Conservation (phyloP, 1,140 invertebrate genomes). For the Cepaea nemoralis region DNA sequence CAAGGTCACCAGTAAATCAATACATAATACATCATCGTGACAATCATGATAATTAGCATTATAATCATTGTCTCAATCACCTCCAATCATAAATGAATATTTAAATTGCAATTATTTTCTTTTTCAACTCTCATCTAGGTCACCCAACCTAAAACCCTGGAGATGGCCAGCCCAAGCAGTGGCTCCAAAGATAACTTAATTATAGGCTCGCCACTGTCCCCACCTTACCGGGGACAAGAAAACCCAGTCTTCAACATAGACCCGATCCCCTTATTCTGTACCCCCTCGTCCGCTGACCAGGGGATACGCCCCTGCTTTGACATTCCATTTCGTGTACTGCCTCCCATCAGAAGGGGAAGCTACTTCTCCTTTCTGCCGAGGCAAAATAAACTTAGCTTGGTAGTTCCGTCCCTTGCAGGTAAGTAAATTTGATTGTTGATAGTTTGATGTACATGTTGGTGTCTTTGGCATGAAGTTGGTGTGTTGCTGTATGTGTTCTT, state of each 20-base stretch:
- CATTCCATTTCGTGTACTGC: slow-evolving; percentile 19
- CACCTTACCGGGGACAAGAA: slow-evolving; percentile 1
- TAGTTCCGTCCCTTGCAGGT: slow-evolving; percentile 1
- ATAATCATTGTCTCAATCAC: too few species aligned
- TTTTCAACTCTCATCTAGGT: too few species aligned
- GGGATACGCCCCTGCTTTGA: neutral
- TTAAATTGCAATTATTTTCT: too few species aligned
- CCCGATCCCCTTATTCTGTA: neutral
- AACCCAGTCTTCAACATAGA: slow-evolving; percentile 24
- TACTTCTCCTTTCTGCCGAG: slow-evolving; percentile 24
- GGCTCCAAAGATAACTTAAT: slow-evolving; percentile 21
- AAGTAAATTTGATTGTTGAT: too few species aligned
- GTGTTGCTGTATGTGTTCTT: too few species aligned
- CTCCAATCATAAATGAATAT: too few species aligned
- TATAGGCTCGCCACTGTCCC: neutral
- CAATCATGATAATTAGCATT: too few species aligned
- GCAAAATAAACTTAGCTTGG: neutral
- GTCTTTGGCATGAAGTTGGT: too few species aligned
- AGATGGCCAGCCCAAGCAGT: neutral
- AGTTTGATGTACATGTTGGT: too few species aligned
- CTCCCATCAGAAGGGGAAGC: slow-evolving; percentile 14
- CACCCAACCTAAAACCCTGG: slow-evolving; percentile 11
- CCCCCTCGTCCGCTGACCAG: neutral
- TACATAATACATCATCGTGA: too few species aligned
- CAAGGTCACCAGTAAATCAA: too few species aligned